Evolutionary conservation across 2,113 vertebrate genomes (phyloP).

Genomic region (Apodemus sylvaticus): DNA sequence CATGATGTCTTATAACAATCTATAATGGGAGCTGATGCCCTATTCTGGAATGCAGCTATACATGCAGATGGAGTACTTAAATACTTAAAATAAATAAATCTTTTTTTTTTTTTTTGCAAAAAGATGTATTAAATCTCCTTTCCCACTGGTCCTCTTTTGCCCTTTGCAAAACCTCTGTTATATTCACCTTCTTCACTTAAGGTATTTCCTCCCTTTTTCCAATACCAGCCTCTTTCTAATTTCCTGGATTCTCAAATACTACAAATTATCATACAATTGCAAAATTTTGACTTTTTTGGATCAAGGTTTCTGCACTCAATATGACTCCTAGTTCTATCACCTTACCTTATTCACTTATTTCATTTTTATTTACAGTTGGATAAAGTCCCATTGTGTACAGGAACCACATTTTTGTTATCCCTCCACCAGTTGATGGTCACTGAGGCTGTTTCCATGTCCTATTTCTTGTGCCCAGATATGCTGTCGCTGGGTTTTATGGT

Average conservation of each 20-base stretch:
- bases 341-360: not conserved
- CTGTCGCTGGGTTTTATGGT: not conserved
- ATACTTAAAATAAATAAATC: no score
- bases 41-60: no score
- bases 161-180: not conserved
- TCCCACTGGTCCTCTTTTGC: not conserved
- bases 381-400: not conserved
- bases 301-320: not conserved
- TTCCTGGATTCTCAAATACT: not conserved
- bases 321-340: not conserved
- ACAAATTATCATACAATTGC: not conserved
- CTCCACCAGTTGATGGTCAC: no score
- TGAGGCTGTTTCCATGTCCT: not conserved
- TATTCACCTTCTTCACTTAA: not conserved
- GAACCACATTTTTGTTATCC: not conserved
- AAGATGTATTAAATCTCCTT: not conserved
- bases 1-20: no score
- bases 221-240: not conserved
- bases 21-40: no score
- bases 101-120: no score
- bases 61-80: no score
- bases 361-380: not conserved
- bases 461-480: not conserved
- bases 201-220: not conserved
- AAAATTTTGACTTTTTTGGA: not conserved